Conservation (phyloP, 2,888 invertebrate genomes). For the Poecilobothrus nobilitatus region DNA sequence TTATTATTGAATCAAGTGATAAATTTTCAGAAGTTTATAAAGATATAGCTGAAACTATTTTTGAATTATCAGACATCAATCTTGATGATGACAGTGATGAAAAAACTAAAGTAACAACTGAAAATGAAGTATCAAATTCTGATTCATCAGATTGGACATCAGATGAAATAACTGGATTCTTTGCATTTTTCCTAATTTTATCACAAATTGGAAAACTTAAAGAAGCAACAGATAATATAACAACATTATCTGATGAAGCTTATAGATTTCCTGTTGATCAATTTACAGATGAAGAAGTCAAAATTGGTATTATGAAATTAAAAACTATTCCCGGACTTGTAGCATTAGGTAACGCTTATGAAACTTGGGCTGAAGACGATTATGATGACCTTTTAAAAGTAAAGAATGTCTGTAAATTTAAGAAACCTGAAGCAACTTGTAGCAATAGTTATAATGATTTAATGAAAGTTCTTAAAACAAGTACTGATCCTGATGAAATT, state of each 20-base stretch:
- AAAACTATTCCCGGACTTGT: not conserved
- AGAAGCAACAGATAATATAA: not conserved
- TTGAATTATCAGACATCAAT: not conserved
- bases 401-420: slow-evolving; percentile 24
- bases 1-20: not conserved
- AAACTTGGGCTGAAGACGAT: not conserved
- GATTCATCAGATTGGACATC: not conserved
- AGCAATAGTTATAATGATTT: slow-evolving; percentile 20
- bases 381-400: not conserved
- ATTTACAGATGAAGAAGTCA: slow-evolving; percentile 10
- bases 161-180: not conserved
- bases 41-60: not conserved
- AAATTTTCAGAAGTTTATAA: not conserved
- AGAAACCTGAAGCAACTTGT: not conserved
- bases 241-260: slow-evolving; percentile 47
- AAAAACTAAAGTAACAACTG: not conserved
- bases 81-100: not conserved
- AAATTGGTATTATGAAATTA: not conserved
- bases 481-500: slow-evolving; percentile 15
- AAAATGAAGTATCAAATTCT: not conserved
- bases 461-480: slow-evolving; percentile 32
- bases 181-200: not conserved
- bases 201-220: not conserved
- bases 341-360: not conserved
- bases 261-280: slow-evolving; percentile 36